phyloP scores from a whole-genome alignment of 1,140 invertebrate genomes.

The Lepidurus couesii region DNA sequence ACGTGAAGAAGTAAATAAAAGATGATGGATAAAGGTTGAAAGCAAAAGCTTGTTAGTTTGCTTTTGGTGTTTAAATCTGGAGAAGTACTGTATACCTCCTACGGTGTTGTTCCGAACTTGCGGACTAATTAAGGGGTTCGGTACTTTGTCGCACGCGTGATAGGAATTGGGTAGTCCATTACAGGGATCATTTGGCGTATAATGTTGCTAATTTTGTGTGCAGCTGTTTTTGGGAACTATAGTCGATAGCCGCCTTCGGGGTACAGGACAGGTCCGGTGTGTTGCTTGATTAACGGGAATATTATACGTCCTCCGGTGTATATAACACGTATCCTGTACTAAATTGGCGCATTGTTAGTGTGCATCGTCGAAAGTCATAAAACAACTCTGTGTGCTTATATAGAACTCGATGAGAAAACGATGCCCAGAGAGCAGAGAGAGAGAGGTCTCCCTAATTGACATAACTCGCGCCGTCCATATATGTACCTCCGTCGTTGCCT shows the following conservation, averaged over 20 bases:
- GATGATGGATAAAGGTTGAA: no score
- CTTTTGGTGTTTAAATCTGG: no score
- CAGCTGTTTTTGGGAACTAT: neutral
- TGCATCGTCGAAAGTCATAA: no score
- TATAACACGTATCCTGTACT: neutral
- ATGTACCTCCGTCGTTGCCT: no score
- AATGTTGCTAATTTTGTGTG: neutral
- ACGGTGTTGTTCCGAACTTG: neutral
- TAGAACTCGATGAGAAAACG: no score
- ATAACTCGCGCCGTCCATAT: neutral
- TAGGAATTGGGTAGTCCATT: neutral
- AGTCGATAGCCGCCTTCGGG: neutral
- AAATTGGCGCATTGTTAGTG: no score
- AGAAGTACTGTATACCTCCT: no score
- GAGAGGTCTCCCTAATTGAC: slow-evolving; percentile 1
- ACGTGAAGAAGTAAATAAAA: no score
- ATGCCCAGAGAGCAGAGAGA: no score
- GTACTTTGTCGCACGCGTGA: neutral
- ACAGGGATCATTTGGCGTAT: neutral
- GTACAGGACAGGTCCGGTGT: neutral
- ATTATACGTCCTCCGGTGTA: neutral
- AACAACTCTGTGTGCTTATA: no score
- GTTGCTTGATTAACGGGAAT: slow-evolving; percentile 7
- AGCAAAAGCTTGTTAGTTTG: no score
- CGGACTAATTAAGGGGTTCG: neutral